These are phyloP conservation scores for Drosophila phalerata DNA, from an alignment of 2,888 invertebrate genomes.

Conservation along the genomic window DNA sequence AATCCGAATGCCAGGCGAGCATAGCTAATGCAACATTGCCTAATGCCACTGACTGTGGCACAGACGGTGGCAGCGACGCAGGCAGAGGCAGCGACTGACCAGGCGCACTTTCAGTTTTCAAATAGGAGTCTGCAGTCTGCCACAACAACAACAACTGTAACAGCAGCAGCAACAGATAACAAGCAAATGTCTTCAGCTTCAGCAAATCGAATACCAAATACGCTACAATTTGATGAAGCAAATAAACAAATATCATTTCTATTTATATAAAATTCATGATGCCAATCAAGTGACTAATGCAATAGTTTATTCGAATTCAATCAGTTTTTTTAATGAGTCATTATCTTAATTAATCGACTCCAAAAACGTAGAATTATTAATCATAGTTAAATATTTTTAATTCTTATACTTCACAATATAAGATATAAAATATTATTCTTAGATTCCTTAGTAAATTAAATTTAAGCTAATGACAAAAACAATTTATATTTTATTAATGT, in stretches of 20 bases:
- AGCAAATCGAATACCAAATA: conserved; percentile 27
- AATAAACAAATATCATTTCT: not conserved
- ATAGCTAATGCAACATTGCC: conserved; percentile 71
- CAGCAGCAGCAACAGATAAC: conserved; percentile 54
- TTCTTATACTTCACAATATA: too few species aligned
- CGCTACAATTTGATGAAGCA: conserved; percentile 14
- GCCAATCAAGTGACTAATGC: too few species aligned
- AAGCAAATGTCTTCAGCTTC: conserved; percentile 31
- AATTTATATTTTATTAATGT: too few species aligned
- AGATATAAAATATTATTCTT: too few species aligned
- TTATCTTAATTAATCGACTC: too few species aligned
- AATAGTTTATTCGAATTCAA: too few species aligned
- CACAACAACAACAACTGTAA: conserved; percentile 54
- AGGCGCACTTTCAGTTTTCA: conserved; percentile 78
- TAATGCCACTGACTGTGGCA: conserved; percentile 58
- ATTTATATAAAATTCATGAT: too few species aligned
- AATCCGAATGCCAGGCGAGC: conserved; percentile 65
- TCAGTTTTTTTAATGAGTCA: too few species aligned
- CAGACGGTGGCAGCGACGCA: not conserved
- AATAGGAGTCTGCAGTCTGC: conserved; percentile 46
- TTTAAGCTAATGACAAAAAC: too few species aligned
- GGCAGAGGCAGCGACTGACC: conserved; percentile 35
- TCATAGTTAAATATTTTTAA: too few species aligned
- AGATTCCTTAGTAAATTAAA: too few species aligned
- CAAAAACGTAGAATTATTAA: too few species aligned